A percentile compares a stretch with the other conserved stretches of the same genome.
phyloP scores from a whole-genome alignment of 2,888 invertebrate genomes.

The Thalpophila matura region DNA sequence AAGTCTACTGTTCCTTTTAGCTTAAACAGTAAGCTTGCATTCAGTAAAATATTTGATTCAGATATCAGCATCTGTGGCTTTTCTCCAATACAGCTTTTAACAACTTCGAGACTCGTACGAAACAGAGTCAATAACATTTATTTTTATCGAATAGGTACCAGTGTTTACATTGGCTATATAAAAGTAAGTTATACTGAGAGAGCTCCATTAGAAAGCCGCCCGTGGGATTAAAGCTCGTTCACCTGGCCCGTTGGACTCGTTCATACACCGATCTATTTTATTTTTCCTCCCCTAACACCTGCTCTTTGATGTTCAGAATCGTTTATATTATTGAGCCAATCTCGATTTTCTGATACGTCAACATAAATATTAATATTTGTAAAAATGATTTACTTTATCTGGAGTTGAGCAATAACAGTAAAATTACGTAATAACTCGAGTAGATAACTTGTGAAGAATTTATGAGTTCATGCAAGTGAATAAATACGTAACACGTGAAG shows the following conservation, averaged over 20 bases:
- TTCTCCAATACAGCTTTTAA: constrained; percentile 27
- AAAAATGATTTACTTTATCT: constrained; percentile 41
- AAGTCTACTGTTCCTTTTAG: too few species aligned
- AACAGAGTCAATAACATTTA: constrained; percentile 43
- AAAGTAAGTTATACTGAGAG: constrained; percentile 57
- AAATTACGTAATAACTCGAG: constrained; percentile 20
- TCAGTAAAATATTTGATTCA: constrained; percentile 7
- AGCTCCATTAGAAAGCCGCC: constrained; percentile 63
- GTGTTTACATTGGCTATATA: constrained; percentile 40
- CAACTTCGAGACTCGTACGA: constrained; percentile 23
- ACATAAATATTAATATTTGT: constrained; percentile 56
- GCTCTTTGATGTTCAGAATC: constrained; percentile 72
- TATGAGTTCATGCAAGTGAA: constrained; percentile 35
- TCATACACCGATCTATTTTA: constrained; percentile 70
- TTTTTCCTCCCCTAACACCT: constrained; percentile 65
- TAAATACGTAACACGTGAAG: constrained; percentile 13
- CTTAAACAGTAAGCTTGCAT: background rate
- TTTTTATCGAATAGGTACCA: constrained; percentile 47
- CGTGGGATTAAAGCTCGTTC: constrained; percentile 64
- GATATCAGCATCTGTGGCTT: constrained; percentile 12
- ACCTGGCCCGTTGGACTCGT: constrained; percentile 67
- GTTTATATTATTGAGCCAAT: constrained; percentile 71
- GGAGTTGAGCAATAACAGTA: constrained; percentile 10
- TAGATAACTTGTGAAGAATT: constrained; percentile 25
- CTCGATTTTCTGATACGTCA: constrained; percentile 62